phyloP scores from a whole-genome alignment of 2,113 vertebrate species.

The Setophaga petechia region DNA sequence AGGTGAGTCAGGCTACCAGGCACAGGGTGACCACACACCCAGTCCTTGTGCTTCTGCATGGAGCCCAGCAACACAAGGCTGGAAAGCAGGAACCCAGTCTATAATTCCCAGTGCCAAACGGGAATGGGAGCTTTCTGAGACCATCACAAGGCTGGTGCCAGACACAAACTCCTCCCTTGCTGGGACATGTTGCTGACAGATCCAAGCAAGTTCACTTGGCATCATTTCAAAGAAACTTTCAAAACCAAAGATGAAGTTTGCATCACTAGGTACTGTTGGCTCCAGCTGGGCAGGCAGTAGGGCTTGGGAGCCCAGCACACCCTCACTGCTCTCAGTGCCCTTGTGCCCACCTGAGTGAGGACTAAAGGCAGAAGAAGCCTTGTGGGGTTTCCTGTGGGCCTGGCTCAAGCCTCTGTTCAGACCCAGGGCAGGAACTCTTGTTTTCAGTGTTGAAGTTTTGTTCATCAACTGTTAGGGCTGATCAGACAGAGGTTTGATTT shows the following conservation, averaged over 20 bases:
- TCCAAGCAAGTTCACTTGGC: neutral
- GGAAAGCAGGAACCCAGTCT: neutral
- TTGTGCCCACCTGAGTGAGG: accelerated
- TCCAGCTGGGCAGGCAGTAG: neutral
- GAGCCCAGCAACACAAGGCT: neutral
- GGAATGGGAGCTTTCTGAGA: neutral
- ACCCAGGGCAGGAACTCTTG: neutral
- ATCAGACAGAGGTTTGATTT: neutral
- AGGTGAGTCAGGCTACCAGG: neutral
- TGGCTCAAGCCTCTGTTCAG: accelerated
- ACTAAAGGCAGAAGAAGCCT: neutral
- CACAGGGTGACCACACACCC: neutral
- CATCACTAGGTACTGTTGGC: neutral
- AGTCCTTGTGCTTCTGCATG: neutral
- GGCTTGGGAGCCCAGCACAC: accelerated
- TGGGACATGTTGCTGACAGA: neutral
- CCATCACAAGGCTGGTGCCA: neutral
- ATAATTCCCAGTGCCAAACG: accelerated
- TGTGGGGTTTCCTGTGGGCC: neutral
- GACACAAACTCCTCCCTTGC: neutral
- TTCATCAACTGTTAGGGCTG: neutral
- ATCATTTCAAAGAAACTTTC: neutral
- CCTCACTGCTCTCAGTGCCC: neutral
- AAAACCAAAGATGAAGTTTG: neutral
- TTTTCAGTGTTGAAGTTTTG: neutral